Percentiles rank a stretch among this genome's conserved stretches.
phyloP scores from a whole-genome alignment of 2,113 vertebrate species.

The Sterrhoptilus dennistouni region DNA sequence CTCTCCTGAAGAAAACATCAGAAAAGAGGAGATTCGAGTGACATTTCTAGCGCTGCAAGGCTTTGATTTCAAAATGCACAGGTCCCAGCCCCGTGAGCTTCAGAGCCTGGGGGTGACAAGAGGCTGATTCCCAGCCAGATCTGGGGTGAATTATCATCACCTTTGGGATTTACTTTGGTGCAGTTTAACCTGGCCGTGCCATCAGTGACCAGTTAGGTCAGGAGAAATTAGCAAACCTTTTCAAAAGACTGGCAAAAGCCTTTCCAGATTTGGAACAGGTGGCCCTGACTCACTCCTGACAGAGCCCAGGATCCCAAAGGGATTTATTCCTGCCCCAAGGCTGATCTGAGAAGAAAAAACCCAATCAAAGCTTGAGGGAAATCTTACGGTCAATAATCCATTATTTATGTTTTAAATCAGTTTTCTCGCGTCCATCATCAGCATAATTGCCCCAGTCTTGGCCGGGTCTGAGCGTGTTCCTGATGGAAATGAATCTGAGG shows the following conservation, averaged over 20 bases:
- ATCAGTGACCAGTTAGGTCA: neutral
- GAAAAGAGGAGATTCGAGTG: neutral
- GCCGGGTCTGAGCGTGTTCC: neutral
- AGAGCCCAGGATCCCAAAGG: neutral
- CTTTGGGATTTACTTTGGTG: neutral
- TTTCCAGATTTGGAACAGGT: neutral
- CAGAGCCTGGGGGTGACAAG: neutral
- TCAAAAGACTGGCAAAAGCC: neutral
- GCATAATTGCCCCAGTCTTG: neutral
- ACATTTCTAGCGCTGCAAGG: neutral
- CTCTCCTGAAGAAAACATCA: neutral
- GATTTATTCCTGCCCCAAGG: neutral
- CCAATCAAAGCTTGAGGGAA: neutral
- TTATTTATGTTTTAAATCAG: neutral
- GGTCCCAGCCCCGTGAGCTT: neutral
- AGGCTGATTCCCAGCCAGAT: neutral
- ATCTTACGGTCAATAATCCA: neutral
- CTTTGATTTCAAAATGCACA: slow-evolving; percentile 9
- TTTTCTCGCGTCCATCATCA: neutral
- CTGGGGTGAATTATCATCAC: neutral
- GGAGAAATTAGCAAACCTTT: neutral
- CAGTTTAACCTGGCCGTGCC: neutral
- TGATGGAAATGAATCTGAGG: neutral
- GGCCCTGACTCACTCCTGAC: neutral
- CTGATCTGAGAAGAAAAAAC: neutral